A percentile compares a stretch with the other conserved stretches of the same genome.
phyloP scores from a whole-genome alignment of 2,797 vertebrate species.

The Chaetodon trifasciatus region DNA sequence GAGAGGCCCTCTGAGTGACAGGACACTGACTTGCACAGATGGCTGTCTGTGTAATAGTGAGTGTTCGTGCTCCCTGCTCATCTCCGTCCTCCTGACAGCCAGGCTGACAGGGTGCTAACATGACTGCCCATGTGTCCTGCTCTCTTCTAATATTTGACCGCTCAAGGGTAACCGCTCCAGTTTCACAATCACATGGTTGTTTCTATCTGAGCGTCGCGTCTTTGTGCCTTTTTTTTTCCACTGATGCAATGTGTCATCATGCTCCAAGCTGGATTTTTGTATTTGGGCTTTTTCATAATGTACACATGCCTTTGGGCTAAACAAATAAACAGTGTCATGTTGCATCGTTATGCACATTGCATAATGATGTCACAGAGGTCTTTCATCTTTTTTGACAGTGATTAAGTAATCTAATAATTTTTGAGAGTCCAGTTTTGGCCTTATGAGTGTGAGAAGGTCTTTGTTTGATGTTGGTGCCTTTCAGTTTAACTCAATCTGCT shows the following conservation, averaged over 20 bases:
- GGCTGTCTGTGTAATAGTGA: constrained; percentile 34
- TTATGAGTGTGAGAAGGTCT: background rate
- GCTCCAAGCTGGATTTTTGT: background rate
- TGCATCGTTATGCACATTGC: background rate
- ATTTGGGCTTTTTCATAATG: constrained; percentile 10
- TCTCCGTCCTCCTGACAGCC: constrained; percentile 32
- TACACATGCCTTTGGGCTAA: background rate
- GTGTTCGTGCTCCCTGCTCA: constrained; percentile 24
- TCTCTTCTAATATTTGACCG: constrained; percentile 53
- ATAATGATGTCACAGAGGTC: background rate
- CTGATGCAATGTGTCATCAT: constrained; percentile 10
- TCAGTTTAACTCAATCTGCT: constrained; percentile 9
- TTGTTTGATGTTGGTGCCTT: background rate
- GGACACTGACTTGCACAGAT: constrained; percentile 55
- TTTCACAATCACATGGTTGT: constrained; percentile 57
- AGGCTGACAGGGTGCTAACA: constrained; percentile 72
- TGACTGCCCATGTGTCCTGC: constrained; percentile 63
- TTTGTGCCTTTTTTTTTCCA: constrained; percentile 23
- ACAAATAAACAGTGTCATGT: background rate
- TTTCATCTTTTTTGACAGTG: constrained; percentile 1
- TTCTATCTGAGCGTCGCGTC: background rate
- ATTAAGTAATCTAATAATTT: background rate
- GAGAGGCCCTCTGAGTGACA: constrained; percentile 44
- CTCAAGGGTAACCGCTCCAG: constrained; percentile 58
- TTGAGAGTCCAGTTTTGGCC: background rate